These are phyloP conservation scores for Bhutanitis thaidina DNA, from an alignment of 2,888 invertebrate species.

Conservation along the genomic window DNA sequence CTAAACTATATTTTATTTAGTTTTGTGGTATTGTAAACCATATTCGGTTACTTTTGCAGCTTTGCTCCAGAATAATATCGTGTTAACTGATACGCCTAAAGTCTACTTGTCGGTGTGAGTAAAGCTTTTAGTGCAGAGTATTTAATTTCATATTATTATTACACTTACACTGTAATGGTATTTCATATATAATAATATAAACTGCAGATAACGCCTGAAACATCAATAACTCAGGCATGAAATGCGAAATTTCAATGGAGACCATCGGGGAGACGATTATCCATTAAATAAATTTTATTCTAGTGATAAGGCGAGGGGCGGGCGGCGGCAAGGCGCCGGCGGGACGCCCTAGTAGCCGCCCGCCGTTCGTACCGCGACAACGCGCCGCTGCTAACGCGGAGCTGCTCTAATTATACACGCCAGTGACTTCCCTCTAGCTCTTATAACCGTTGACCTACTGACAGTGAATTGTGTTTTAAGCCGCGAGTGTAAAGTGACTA, in stretches of 20 bases:
- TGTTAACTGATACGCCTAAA: background rate
- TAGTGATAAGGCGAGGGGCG: slow-evolving; percentile 71
- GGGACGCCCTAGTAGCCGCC: slow-evolving; percentile 68
- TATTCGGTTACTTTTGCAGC: too few species aligned
- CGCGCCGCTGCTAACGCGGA: slow-evolving; percentile 44
- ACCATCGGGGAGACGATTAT: slow-evolving; percentile 64
- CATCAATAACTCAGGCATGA: slow-evolving; percentile 38
- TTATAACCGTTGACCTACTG: slow-evolving; percentile 54
- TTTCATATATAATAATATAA: background rate
- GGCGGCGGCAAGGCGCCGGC: slow-evolving; percentile 64
- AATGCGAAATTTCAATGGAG: slow-evolving; percentile 63
- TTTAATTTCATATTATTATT: background rate
- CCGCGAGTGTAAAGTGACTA: slow-evolving; percentile 41
- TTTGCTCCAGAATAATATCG: background rate
- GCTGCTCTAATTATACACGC: slow-evolving; percentile 66
- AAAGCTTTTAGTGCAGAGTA: background rate
- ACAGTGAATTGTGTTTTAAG: slow-evolving; percentile 61
- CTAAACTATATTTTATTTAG: too few species aligned
- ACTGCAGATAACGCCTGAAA: slow-evolving; percentile 10
- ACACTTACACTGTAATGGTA: background rate
- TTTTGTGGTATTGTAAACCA: too few species aligned
- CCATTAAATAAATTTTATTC: slow-evolving; percentile 77
- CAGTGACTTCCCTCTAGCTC: slow-evolving; percentile 45
- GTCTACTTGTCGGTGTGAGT: background rate
- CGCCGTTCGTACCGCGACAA: slow-evolving; percentile 51